Evolutionary conservation across 2,113 vertebrate species (phyloP).

Genomic region (Dascyllus trimaculatus): DNA sequence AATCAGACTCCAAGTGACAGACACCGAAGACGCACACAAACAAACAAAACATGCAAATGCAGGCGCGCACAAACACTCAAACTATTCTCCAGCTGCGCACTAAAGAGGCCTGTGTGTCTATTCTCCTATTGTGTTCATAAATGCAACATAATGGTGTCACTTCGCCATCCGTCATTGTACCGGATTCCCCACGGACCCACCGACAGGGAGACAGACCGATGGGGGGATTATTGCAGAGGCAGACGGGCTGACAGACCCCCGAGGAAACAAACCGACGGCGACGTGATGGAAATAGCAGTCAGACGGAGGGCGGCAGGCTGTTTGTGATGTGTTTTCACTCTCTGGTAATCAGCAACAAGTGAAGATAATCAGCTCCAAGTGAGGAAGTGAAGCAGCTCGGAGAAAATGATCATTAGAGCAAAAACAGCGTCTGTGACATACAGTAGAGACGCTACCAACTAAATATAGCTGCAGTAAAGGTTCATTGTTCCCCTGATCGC

Average conservation of each 20-base stretch:
- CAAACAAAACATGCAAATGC: slow-evolving; percentile 28
- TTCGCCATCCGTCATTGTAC: neutral
- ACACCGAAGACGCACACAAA: slow-evolving; percentile 14
- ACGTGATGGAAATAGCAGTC: slow-evolving; percentile 26
- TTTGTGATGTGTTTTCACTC: neutral
- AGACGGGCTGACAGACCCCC: neutral
- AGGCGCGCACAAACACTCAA: neutral
- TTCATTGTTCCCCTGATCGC: too few relatives aligned
- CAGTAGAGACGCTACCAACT: too few relatives aligned
- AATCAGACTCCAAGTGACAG: slow-evolving; percentile 44
- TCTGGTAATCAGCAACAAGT: slow-evolving; percentile 22
- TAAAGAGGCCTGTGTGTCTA: neutral
- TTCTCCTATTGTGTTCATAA: slow-evolving; percentile 15
- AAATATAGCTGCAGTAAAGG: too few relatives aligned
- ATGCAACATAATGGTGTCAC: slow-evolving; percentile 27
- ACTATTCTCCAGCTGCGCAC: slow-evolving; percentile 24
- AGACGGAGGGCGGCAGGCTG: neutral
- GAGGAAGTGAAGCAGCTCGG: neutral
- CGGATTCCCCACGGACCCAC: neutral
- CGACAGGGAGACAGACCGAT: neutral
- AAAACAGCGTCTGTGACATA: too few relatives aligned
- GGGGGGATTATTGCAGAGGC: slow-evolving; percentile 15
- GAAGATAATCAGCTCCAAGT: slow-evolving; percentile 1
- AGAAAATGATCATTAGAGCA: too few relatives aligned
- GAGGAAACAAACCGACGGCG: slow-evolving; percentile 1